Conservation (phyloP, 2,888 invertebrate species). For the Drosophila mercatorum region DNA sequence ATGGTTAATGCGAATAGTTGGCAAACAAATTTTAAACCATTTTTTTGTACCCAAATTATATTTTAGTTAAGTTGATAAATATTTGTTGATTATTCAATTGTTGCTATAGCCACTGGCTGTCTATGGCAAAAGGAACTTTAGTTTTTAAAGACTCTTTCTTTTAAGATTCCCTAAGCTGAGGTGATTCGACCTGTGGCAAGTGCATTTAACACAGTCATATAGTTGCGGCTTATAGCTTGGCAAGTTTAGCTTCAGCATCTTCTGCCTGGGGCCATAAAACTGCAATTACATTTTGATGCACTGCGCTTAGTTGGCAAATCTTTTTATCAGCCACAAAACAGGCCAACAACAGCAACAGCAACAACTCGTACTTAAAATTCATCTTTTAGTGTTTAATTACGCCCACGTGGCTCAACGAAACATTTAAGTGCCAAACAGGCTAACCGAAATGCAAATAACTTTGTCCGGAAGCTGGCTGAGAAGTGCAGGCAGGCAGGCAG, state of each 20-base stretch:
- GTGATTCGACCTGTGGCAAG: constrained; percentile 9
- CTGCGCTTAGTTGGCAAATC: constrained; percentile 53
- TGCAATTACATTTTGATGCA: constrained; percentile 44
- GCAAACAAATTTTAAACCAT: not conserved
- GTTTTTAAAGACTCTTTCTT: too few species aligned
- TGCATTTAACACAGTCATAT: not conserved
- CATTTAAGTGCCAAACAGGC: constrained; percentile 31
- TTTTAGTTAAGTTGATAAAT: not conserved
- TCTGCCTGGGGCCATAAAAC: constrained; percentile 15
- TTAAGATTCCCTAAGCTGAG: not conserved
- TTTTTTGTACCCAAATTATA: too few species aligned
- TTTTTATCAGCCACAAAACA: constrained; percentile 64
- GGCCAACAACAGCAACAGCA: constrained; percentile 33
- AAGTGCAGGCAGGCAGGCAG: not conserved
- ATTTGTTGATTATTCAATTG: not conserved
- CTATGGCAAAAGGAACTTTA: too few species aligned
- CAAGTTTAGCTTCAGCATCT: constrained; percentile 4
- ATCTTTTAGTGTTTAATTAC: constrained; percentile 58
- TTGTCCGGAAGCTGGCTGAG: not conserved
- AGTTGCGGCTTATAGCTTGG: not conserved
- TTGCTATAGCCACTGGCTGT: too few species aligned
- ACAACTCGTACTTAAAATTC: constrained; percentile 20
- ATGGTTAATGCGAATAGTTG: constrained; percentile 1
- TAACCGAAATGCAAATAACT: constrained; percentile 58
- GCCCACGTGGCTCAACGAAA: constrained; percentile 62